A percentile compares a stretch with the other conserved stretches of the same genome.
Evolutionary conservation across 2,113 vertebrate species (phyloP).

Genomic region (Aspidoscelis tigris): DNA sequence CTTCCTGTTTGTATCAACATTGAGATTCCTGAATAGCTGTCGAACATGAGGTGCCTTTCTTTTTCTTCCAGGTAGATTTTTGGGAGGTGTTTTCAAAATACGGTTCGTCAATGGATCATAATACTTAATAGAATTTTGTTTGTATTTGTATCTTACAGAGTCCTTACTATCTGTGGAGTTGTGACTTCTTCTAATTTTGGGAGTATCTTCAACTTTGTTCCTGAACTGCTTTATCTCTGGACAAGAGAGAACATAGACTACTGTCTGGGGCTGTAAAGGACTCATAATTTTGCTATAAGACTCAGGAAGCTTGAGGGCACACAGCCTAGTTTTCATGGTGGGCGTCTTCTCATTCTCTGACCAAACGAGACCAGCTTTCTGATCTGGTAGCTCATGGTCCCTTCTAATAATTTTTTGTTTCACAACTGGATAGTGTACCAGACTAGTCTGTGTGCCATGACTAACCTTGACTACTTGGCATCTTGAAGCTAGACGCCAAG

Average conservation of each 20-base stretch:
- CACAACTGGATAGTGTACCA: conserved; percentile 73
- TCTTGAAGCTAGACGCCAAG: conserved; percentile 82
- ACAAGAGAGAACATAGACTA: conserved; percentile 85
- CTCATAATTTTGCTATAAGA: conserved; percentile 80
- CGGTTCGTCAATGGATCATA: conserved; percentile 82
- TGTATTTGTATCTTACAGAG: conserved; percentile 82
- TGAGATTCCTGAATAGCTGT: conserved; percentile 82
- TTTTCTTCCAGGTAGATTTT: conserved; percentile 60
- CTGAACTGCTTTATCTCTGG: conserved; percentile 74
- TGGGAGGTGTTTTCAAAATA: conserved; percentile 78
- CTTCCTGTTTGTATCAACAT: conserved; percentile 78
- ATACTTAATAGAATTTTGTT: conserved; percentile 80
- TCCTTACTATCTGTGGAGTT: conserved; percentile 70
- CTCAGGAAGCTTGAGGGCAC: conserved; percentile 77
- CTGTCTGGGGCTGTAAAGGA: conserved; percentile 83
- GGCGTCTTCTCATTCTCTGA: conserved; percentile 76
- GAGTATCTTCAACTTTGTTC: conserved; percentile 55
- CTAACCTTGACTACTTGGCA: conserved; percentile 89
- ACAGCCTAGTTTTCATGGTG: conserved; percentile 73
- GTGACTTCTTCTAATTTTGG: conserved; percentile 69
- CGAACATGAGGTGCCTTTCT: conserved; percentile 69
- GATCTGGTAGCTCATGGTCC: conserved; percentile 48
- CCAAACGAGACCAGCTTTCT: conserved; percentile 35
- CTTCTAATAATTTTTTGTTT: conserved; percentile 70
- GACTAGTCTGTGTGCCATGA: conserved; percentile 84